phyloP scores from a whole-genome alignment of 2,113 vertebrate species.

The Hyla sarda region DNA sequence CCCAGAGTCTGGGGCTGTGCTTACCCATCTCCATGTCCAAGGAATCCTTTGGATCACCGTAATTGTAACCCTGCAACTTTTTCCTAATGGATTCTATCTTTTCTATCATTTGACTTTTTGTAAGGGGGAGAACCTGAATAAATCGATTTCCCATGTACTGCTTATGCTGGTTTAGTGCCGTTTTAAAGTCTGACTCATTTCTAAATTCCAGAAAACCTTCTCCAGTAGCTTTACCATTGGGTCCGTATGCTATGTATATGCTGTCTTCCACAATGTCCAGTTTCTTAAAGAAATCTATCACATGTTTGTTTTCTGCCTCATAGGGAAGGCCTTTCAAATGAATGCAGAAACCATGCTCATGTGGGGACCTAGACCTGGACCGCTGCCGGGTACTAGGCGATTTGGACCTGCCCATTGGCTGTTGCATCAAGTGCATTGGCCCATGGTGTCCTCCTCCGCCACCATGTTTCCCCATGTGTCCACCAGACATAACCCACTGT shows the following conservation, averaged over 20 bases:
- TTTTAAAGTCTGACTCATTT: conserved; percentile 91
- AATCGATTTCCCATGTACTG: conserved; percentile 98
- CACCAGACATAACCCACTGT: conserved; percentile 88
- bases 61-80: conserved; percentile 84
- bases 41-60: conserved; percentile 84
- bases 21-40: conserved; percentile 78
- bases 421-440: conserved; percentile 60
- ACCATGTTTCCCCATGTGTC: conserved; percentile 72
- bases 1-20: conserved; percentile 81
- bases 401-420: conserved; percentile 74
- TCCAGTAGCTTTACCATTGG: conserved; percentile 94
- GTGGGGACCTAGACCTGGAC: conserved; percentile 92
- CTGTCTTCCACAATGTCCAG: conserved; percentile 93
- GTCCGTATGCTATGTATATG: conserved; percentile 95
- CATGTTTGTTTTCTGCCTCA: conserved; percentile 95
- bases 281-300: conserved; percentile 98
- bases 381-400: conserved; percentile 81
- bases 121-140: conserved; percentile 96
- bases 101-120: conserved; percentile 94
- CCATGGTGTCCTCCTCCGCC: conserved; percentile 74
- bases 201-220: conserved; percentile 97
- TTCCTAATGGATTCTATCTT: conserved; percentile 94
- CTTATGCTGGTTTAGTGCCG: conserved; percentile 92
- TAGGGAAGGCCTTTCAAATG: conserved; percentile 97
- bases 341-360: conserved; percentile 91